Base-by-base conservation (phyloP, 2,797 vertebrate genomes). In the Bovichtus variegatus region DNA sequence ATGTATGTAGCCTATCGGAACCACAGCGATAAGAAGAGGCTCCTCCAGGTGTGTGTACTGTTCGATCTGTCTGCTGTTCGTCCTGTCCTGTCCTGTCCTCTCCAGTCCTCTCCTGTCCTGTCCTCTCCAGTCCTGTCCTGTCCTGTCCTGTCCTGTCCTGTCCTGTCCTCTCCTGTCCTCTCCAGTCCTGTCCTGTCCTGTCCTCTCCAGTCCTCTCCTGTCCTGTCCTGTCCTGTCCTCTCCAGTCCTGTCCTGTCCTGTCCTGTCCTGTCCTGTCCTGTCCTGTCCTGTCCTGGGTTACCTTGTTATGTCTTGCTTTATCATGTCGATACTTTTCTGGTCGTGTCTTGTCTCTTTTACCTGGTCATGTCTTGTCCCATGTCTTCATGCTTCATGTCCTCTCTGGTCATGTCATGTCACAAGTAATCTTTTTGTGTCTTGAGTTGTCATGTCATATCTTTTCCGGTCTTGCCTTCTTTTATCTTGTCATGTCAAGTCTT, bases 1-100 rank as follows among this genome's bases (percentile, higher is more conserved):
- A 93, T 93, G 91, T 86, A 95, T 2, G 93, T 94, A 76, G 85
- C 90, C 49, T 94, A 94, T 44, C 78, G 89, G 34, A 92, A 94
- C 67, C 89, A 89, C 8, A 46, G 16, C 1, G 90, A 89, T 12
- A 95, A 90, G 80, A 92, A 82, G 78, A 82, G 73, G 49, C 81
- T 93, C 38, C 76, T 92, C 3, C 88, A 90, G 90, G 91, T 92
- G 62, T 51, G 59, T 76, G 61, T 44, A 6, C 34, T 9, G 5
- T 15, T 60, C 2, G 2, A 15, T 46, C 19, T 44, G 19, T 61
- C 66, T 60, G 19, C 9, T 21, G 9, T 16, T 2, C 15, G 4
- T 18, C 3, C 13, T 6, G 10, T 41, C n/a, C 3, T 53, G 46
- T 62, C 13, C 18, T 57, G n/a, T 31, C n/a, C n/a, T n/a, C n/a